A percentile compares a stretch with the other conserved stretches of the same genome.
Evolutionary conservation across 2,113 vertebrate genomes (phyloP).

Genomic region (Gallinago jamesoni): DNA sequence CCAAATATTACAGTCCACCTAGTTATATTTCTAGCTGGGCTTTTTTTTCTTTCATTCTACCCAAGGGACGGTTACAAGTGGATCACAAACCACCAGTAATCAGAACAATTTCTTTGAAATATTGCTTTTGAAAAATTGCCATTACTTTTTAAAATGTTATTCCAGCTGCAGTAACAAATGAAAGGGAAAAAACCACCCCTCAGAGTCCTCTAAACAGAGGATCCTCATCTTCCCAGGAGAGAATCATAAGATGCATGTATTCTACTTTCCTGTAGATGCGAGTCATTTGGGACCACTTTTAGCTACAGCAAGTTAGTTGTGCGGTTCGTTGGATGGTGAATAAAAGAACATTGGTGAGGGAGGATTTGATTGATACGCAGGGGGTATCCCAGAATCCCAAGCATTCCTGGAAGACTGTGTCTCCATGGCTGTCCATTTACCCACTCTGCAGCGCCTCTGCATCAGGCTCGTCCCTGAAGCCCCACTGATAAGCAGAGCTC

Average conservation of each 20-base stretch:
- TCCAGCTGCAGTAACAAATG: slow-evolving; percentile 1
- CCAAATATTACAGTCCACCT: background rate
- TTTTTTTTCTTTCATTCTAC: background rate
- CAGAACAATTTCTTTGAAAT: slow-evolving; percentile 13
- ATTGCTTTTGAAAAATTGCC: background rate
- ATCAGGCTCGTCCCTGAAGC: slow-evolving; percentile 45
- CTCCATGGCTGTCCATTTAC: slow-evolving; percentile 12
- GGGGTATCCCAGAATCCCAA: background rate
- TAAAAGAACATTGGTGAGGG: background rate
- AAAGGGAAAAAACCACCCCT: background rate
- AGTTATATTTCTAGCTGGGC: background rate
- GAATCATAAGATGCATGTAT: background rate
- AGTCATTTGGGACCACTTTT: slow-evolving; percentile 5
- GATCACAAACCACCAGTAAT: slow-evolving; percentile 27
- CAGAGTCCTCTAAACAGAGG: background rate
- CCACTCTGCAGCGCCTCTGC: background rate
- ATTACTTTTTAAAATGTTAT: background rate
- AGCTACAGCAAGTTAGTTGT: background rate
- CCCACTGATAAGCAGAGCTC: slow-evolving; percentile 45
- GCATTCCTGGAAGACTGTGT: background rate
- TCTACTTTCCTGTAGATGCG: background rate
- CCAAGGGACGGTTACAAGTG: background rate
- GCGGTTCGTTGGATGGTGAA: background rate
- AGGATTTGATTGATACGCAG: background rate
- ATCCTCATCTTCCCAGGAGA: background rate